Evolutionary conservation across 2,797 vertebrate genomes (phyloP), one percentile per base, ranked within the genome.

Genomic region (Falco biarmicus): DNA sequence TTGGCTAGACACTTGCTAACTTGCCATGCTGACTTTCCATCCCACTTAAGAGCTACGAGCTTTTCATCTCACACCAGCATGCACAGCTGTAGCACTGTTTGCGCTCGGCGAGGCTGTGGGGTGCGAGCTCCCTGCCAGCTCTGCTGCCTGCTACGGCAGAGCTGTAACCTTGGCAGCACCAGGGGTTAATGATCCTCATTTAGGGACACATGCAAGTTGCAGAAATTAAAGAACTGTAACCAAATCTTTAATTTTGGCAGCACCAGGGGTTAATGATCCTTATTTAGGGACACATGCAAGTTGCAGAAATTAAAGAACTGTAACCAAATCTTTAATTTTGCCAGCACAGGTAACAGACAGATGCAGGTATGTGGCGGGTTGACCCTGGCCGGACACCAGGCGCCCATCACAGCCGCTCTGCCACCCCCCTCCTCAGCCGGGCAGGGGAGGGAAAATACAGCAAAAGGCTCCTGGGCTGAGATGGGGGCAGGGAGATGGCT

Each of bases 221-320:
- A 75, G 48, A 83, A 47, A 77, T 51, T 74, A 37, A 56, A 85
- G 64, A 84, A 56, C 21, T 26, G 26, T 34, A 34, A 34, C 34
- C 34, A 34, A 34, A 34, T 34, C 34, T 34, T 34, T 48, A 43
- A 56, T 70, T 41, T 48, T 45, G 59, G 78, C 53, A 86, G 53
- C 54, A 28, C 6, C 0, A 0, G 41, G 53, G 22, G 71, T 61
- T 56, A 87, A 48, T 0, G 0, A 26, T 20, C 54, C 20, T 37
- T 51, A 5, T 26, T 71, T 13, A 75, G 61, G 54, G 21, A 45
- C 57, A 45, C 0, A 1, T 5, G 0, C 2, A 25, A 87, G 63
- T 5, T 51, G 88, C 60, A 75, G 48, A 83, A 47, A 77, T 51
- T 74, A 37, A 56, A 85, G 64, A 84, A 60, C 21, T 26, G 26